A percentile compares a stretch with the other conserved stretches of the same genome.
These are phyloP conservation scores for Dioctria linearis DNA, from an alignment of 2,888 invertebrate species.

Conservation along the genomic window DNA sequence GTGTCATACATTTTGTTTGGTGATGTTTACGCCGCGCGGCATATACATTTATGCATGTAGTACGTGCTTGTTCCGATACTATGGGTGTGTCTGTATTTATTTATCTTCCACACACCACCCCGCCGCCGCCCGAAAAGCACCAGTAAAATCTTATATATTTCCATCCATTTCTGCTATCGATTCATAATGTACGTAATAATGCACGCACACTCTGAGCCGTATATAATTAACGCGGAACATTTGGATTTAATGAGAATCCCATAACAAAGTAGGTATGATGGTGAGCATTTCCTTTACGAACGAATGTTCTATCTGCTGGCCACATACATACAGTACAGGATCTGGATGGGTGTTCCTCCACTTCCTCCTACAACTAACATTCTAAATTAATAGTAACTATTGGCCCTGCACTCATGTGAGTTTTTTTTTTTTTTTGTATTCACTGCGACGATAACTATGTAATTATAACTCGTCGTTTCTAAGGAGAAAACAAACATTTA, in stretches of 20 bases:
- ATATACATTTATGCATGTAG: conserved; percentile 13
- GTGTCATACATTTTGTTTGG: conserved; percentile 39
- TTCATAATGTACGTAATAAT: conserved; percentile 29
- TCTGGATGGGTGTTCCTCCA: too few species aligned
- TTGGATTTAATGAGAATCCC: conserved; percentile 18
- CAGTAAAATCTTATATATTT: conserved; percentile 20
- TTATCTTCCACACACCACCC: conserved; percentile 41
- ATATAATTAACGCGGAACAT: conserved; percentile 37
- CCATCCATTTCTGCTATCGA: conserved; percentile 35
- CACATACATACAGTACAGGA: too few species aligned
- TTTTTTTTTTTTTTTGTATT: too few species aligned
- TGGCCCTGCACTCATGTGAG: too few species aligned
- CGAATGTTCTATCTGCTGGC: too few species aligned
- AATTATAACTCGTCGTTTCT: too few species aligned
- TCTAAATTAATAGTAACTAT: too few species aligned
- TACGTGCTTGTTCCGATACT: not conserved
- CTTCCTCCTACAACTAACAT: too few species aligned
- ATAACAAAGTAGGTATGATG: not conserved
- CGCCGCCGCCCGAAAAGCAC: not conserved
- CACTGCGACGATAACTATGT: too few species aligned
- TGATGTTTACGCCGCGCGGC: conserved; percentile 24
- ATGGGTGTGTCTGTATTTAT: conserved; percentile 44
- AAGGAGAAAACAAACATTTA: too few species aligned
- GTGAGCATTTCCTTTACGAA: too few species aligned
- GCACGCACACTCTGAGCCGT: conserved; percentile 5